phyloP scores from a whole-genome alignment of 1,140 invertebrate genomes.

The Nebria ingens region DNA sequence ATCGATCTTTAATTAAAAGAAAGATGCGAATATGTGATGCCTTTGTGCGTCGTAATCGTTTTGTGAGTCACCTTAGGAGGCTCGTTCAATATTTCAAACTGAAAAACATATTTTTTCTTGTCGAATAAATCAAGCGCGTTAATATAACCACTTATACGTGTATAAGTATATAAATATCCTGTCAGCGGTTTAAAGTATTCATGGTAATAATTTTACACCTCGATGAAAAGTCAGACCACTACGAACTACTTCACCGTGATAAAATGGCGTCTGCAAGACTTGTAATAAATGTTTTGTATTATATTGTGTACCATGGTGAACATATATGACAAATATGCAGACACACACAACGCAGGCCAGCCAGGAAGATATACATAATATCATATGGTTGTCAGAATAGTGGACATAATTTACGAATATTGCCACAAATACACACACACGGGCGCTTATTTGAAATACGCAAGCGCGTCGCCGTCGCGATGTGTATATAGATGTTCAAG shows the following conservation, averaged over 20 bases:
- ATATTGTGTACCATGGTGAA: background rate
- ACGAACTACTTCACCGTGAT: background rate
- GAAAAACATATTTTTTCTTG: too few relatives aligned
- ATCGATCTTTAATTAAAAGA: too few relatives aligned
- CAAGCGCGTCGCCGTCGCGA: background rate
- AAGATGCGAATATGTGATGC: too few relatives aligned
- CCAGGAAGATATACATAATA: too few relatives aligned
- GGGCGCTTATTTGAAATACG: too few relatives aligned
- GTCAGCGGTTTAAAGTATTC: background rate
- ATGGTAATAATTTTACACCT: background rate
- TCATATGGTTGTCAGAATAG: background rate
- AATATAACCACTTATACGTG: too few relatives aligned
- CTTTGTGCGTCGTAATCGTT: too few relatives aligned
- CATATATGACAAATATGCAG: too few relatives aligned
- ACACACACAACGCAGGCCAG: too few relatives aligned
- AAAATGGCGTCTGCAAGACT: background rate
- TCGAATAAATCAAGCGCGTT: background rate
- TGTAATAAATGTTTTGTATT: background rate
- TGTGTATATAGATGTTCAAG: too few relatives aligned
- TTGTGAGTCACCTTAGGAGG: too few relatives aligned
- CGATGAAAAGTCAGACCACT: background rate
- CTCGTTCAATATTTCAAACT: too few relatives aligned
- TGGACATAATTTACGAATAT: background rate
- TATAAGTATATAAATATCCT: background rate
- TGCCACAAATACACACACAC: background rate